Evolutionary conservation across 1,140 invertebrate species (phyloP), one percentile per base, ranked within the genome.

Genomic region (Bradysia coprophila): DNA sequence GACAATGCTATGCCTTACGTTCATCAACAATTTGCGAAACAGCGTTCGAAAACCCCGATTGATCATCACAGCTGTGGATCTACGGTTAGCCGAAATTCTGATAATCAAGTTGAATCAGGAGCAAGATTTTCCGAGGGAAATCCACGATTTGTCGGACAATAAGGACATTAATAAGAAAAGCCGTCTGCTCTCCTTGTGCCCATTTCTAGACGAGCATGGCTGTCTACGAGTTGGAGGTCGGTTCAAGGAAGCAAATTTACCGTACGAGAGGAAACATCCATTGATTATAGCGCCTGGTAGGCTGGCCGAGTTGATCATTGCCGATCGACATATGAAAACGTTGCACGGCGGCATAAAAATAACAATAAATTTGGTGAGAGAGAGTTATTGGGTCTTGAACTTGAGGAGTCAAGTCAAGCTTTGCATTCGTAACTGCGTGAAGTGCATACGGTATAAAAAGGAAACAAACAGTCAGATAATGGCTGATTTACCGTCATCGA

Each of bases 191-290:
- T n/a, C 41, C 2, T 37, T 52, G 19, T 47, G 37, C 34, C 46
- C 49, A 1, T 47, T 50, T 31, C 9, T 47, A 24, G 45, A 49
- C 38, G 10, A 42, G 13, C 20, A 48, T 10, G 45, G 31, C 1
- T 4, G 56, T 2, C 13, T 55, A 2, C 38, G 48, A 21, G 52
- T 55, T 8, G 52, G 49, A n/a, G 51, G 52, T 33, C 36, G 48
- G 28, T 34, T 55, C 19, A 5, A 24, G 8, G 34, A 44, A 1
- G 15, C 43, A 28, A 11, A 20, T 23, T 10, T 51, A 8, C 15
- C 22, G 3, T 39, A 43, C 16, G 11, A 11, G 9, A 21, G 42
- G 2, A 45, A 44, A 31, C 46, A 48, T 36, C 49, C 49, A 13
- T 18, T 33, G 1, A 45, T 53, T 9, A 18, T 48, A 10, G 45